phyloP scores from a whole-genome alignment of 2,888 invertebrate genomes.

The Polia nebulosa region DNA sequence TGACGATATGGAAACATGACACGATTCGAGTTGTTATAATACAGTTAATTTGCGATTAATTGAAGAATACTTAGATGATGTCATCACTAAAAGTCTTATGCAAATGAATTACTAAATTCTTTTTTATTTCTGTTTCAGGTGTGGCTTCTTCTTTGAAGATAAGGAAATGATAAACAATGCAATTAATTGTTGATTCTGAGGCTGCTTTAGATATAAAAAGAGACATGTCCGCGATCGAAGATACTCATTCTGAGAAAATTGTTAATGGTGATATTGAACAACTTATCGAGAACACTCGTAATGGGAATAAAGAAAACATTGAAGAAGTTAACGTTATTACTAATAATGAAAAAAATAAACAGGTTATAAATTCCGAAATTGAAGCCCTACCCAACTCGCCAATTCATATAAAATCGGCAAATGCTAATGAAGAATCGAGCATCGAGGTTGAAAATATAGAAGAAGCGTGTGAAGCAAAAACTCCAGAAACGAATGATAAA shows the following conservation, averaged over 20 bases:
- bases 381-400: constrained; percentile 40
- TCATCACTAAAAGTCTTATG: constrained; percentile 16
- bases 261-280: constrained; percentile 68
- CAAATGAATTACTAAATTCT: constrained; percentile 16
- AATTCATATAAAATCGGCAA: constrained; percentile 31
- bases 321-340: constrained; percentile 62
- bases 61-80: constrained; percentile 2
- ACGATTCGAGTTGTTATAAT: neutral
- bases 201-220: constrained; percentile 72
- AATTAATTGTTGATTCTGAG: constrained; percentile 83
- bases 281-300: constrained; percentile 65
- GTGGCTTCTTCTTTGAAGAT: constrained; percentile 60
- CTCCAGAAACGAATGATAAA: constrained; percentile 15
- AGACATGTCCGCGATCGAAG: constrained; percentile 81
- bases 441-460: constrained; percentile 16
- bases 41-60: constrained; percentile 6
- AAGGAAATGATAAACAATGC: constrained; percentile 86
- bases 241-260: constrained; percentile 71
- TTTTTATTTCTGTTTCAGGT: constrained; percentile 74
- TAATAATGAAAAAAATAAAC: constrained; percentile 50
- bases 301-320: constrained; percentile 70
- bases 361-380: constrained; percentile 23
- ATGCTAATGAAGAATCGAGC: constrained; percentile 44
- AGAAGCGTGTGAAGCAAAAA: constrained; percentile 20
- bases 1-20: neutral